Conservation (phyloP, 2,113 vertebrate genomes). For the Xiphophorus couchianus region DNA sequence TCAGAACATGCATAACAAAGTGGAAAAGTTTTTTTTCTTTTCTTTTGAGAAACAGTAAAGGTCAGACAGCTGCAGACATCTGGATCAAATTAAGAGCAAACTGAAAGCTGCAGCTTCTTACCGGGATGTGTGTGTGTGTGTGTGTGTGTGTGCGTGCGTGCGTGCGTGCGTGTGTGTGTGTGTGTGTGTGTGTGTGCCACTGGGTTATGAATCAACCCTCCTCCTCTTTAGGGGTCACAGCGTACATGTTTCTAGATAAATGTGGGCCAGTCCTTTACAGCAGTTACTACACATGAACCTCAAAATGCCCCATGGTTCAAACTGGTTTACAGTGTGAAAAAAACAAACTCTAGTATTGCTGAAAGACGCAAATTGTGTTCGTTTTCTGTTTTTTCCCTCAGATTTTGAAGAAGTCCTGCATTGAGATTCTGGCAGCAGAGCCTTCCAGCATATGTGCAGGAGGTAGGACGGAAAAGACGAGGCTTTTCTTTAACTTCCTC, state of each 20-base stretch:
- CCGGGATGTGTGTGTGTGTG: background rate
- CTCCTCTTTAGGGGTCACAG: conserved; percentile 27
- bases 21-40: background rate
- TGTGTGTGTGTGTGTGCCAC: conserved; percentile 22
- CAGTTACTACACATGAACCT: background rate
- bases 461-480: conserved; percentile 79
- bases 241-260: conserved; percentile 33
- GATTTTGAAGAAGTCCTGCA: conserved; percentile 98
- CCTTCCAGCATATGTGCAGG: conserved; percentile 98
- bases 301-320: background rate
- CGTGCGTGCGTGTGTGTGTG: background rate
- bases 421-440: conserved; percentile 96
- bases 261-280: background rate
- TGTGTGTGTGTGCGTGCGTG: background rate
- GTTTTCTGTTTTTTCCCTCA: conserved; percentile 62
- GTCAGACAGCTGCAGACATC: conserved; percentile 60
- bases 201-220: conserved; percentile 46
- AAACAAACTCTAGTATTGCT: background rate
- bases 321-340: background rate
- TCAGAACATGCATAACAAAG: conserved; percentile 24
- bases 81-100: conserved; percentile 63
- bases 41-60: conserved; percentile 30
- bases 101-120: conserved; percentile 34
- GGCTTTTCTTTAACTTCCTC: conserved; percentile 2
- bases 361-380: background rate